Evolutionary conservation across 2,888 invertebrate species (phyloP), one percentile per base, ranked within the genome.

Genomic region (Xestia xanthographa): DNA sequence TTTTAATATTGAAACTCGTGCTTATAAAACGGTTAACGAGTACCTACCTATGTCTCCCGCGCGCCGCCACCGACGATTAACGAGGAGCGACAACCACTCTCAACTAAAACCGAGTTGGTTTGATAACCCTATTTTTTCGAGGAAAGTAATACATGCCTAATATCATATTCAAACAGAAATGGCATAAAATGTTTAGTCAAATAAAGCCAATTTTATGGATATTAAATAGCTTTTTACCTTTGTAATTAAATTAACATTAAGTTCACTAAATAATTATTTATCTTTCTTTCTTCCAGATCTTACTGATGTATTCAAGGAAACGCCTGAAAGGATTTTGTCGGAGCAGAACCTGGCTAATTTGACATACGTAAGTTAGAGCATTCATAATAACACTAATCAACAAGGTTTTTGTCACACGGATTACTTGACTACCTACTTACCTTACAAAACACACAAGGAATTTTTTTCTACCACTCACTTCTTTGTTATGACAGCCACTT

Each of bases 291-390:
- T 78, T 78, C 3, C 92, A 95, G 95, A 93, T 80, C 86, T 92
- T 3, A 91, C 91, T 1, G 92, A 93, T 43, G 79, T 93, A 1
- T 94, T 95, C 74, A 92, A 90, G 43, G 94, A 95, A 79, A 92
- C 94, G 0, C 92, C 93, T 0, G 94, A 93, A 58, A 92, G 89
- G 66, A 93, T 96, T 53, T 90, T 92, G 71, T 92, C 95, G 0
- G 93, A 95, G 79, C 92, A 93, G n/a, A 93, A 96, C 77, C 68
- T 95, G 0, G 87, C 90, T 1, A 92, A 89, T 43, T 84, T 95
- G 62, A 93, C 90, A 73, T 91, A 91, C 66, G 96, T 96, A 90
- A 95, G 95, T 94, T 5, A 17, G 22, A 45, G 6, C 4, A 48
- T 48, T 34, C 4, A 11, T 34, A 60, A 34, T 34, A 60, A 56